phyloP scores from a whole-genome alignment of 2,888 invertebrate species.

The Hypena proboscidalis region DNA sequence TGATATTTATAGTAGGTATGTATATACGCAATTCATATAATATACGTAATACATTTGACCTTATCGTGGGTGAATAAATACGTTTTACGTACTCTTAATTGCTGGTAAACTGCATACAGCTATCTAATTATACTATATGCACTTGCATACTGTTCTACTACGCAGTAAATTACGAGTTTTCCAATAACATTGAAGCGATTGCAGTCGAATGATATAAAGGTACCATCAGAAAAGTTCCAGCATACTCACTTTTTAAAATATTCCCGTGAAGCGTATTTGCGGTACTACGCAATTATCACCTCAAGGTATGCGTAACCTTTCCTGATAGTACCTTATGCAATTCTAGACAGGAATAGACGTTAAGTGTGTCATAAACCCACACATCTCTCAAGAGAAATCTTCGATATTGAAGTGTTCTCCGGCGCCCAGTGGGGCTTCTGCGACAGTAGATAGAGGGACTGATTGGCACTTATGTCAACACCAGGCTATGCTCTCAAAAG shows the following conservation, averaged over 20 bases:
- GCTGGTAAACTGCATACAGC: slow-evolving; percentile 10
- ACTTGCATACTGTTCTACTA: background rate
- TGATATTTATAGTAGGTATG: no score
- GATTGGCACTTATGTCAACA: slow-evolving; percentile 34
- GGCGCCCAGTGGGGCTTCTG: slow-evolving; percentile 17
- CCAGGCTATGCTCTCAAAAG: slow-evolving; percentile 10
- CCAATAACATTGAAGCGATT: no score
- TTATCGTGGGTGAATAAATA: background rate
- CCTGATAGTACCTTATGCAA: slow-evolving; percentile 4
- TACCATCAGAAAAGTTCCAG: no score
- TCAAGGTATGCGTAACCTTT: slow-evolving; percentile 7
- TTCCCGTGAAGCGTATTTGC: no score
- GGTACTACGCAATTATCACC: background rate
- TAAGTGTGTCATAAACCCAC: slow-evolving; percentile 26
- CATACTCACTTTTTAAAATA: no score
- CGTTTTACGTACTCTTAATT: slow-evolving; percentile 13
- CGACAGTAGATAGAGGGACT: slow-evolving; percentile 21
- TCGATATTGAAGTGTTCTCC: slow-evolving; percentile 35
- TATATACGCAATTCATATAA: no score
- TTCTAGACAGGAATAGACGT: slow-evolving; percentile 11
- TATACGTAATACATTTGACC: slow-evolving; percentile 3
- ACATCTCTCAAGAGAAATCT: slow-evolving; percentile 55
- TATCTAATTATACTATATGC: slow-evolving; percentile 16
- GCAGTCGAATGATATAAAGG: no score
- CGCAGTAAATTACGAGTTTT: slow-evolving; percentile 3